Percentiles rank a stretch among this genome's conserved stretches.
phyloP scores from a whole-genome alignment of 2,797 vertebrate genomes.

The Pelobates cultripes region DNA sequence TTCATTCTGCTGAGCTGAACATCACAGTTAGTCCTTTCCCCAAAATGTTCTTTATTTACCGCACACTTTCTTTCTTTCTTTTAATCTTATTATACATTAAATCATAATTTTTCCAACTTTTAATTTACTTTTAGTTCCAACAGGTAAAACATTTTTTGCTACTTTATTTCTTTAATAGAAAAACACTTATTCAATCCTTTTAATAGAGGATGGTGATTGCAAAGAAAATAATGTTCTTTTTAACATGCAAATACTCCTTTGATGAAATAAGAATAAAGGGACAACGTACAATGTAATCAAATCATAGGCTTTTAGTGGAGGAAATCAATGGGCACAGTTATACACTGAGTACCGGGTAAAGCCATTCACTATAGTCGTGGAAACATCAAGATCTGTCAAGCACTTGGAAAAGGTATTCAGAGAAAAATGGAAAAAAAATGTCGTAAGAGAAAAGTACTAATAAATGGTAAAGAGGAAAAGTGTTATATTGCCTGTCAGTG shows the following conservation, averaged over 20 bases:
- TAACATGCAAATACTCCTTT: not conserved
- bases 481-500: not conserved
- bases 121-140: no score
- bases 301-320: not conserved
- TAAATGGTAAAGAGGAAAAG: constrained; percentile 1
- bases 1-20: no score
- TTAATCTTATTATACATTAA: no score
- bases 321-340: not conserved
- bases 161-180: no score
- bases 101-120: no score
- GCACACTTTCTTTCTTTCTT: no score
- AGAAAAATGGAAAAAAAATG: not conserved
- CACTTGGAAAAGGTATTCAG: not conserved
- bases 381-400: not conserved
- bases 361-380: not conserved
- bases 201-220: not conserved
- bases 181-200: no score
- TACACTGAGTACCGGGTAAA: not conserved
- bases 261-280: not conserved
- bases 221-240: not conserved
- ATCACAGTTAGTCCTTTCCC: no score
- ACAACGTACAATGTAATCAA: not conserved
- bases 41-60: no score
- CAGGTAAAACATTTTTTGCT: no score
- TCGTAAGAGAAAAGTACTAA: not conserved